phyloP scores from a whole-genome alignment of 2,113 vertebrate genomes.

The Gadus chalcogrammus region DNA sequence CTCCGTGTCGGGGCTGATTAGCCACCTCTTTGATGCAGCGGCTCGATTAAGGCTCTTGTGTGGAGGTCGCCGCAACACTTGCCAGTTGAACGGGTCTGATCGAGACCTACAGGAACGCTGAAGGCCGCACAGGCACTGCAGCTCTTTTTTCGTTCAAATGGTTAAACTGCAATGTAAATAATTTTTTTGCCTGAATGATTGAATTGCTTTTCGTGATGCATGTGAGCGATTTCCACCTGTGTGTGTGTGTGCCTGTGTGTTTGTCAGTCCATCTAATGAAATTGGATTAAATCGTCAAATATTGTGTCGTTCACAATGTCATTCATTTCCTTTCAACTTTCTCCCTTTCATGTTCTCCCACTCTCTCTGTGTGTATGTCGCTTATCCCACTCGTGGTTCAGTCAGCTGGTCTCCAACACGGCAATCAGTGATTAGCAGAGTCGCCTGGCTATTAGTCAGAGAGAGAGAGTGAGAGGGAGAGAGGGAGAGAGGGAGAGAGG shows the following conservation, averaged over 20 bases:
- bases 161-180: background rate
- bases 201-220: background rate
- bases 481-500: constrained; percentile 4
- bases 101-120: constrained; percentile 29
- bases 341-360: background rate
- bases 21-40: constrained; percentile 58
- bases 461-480: constrained; percentile 5
- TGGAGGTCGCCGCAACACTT: constrained; percentile 31
- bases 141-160: constrained; percentile 7
- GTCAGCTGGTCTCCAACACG: constrained; percentile 54
- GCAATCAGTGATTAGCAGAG: constrained; percentile 57
- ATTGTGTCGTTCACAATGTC: background rate
- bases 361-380: constrained; percentile 24
- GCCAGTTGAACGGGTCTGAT: constrained; percentile 36
- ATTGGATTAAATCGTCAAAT: background rate
- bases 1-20: constrained; percentile 60
- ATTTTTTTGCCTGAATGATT: background rate
- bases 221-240: background rate
- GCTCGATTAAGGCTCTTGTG: constrained; percentile 52
- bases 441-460: constrained; percentile 42
- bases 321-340: background rate
- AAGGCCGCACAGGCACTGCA: constrained; percentile 6
- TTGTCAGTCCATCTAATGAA: constrained; percentile 4
- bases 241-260: background rate
- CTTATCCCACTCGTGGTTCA: constrained; percentile 30